Evolutionary conservation across 2,797 vertebrate genomes (phyloP).

Genomic region (Yasuhikotakia modesta): DNA sequence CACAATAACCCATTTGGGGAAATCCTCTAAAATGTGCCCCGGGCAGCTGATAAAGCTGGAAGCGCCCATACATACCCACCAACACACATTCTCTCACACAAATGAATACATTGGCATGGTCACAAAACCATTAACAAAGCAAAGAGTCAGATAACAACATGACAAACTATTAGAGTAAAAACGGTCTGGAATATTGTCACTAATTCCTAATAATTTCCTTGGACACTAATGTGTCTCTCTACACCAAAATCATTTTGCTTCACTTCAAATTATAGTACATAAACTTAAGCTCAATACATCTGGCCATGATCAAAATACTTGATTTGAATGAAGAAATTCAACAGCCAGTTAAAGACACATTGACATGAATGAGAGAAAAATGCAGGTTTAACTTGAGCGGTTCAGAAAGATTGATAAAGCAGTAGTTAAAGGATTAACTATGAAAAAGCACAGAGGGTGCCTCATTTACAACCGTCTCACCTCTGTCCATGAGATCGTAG

Average conservation of each 20-base stretch:
- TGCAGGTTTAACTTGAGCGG: not conserved
- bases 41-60: conserved; percentile 85
- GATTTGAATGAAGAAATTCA: conserved; percentile 60
- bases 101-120: conserved; percentile 11
- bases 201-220: conserved; percentile 41
- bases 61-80: conserved; percentile 62
- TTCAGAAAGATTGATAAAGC: not conserved
- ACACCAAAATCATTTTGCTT: conserved; percentile 34
- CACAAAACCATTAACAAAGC: conserved; percentile 58
- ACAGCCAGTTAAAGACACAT: conserved; percentile 56
- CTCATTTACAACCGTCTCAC: conserved; percentile 51
- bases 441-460: conserved; percentile 36
- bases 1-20: conserved; percentile 89
- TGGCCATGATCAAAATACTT: conserved; percentile 51
- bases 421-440: conserved; percentile 45
- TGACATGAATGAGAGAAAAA: conserved; percentile 38
- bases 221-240: conserved; percentile 27
- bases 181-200: conserved; percentile 39
- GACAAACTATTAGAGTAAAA: conserved; percentile 23
- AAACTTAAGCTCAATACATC: conserved; percentile 29
- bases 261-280: conserved; percentile 20
- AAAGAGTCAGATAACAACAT: conserved; percentile 48
- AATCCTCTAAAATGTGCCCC: conserved; percentile 82
- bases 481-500: conserved; percentile 64
- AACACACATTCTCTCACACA: conserved; percentile 29